Percentiles rank a stretch among this genome's conserved stretches.
Conservation (phyloP, 1,140 invertebrate species). For the Cydia fagiglandana region DNA sequence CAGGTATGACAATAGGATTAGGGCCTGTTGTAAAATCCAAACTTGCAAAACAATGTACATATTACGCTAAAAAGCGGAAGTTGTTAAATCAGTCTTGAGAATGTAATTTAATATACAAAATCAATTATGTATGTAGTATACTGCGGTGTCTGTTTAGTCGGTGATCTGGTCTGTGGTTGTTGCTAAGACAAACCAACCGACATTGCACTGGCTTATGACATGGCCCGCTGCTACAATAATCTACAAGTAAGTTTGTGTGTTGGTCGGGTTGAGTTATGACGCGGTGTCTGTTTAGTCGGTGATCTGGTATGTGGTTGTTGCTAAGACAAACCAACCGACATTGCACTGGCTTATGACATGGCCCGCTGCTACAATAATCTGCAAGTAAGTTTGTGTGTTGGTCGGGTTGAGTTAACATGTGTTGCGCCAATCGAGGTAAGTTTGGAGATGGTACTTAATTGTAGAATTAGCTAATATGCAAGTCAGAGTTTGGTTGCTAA, state of each 20-base stretch:
- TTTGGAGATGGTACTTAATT: background rate
- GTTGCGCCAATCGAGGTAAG: background rate
- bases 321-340: slow-evolving; percentile 4
- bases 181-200: slow-evolving; percentile 5
- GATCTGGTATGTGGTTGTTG: background rate
- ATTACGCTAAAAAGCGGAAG: too few species aligned
- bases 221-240: background rate
- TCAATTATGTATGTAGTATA: too few species aligned
- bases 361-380: background rate
- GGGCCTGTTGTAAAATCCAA: too few species aligned
- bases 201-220: slow-evolving; percentile 12
- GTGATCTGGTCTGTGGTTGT: background rate
- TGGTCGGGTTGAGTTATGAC: background rate
- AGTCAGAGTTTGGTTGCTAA: too few species aligned
- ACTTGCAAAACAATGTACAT: too few species aligned
- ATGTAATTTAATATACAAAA: too few species aligned
- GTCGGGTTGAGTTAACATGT: slow-evolving; percentile 7
- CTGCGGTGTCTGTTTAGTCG: too few species aligned
- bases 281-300: too few species aligned
- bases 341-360: slow-evolving; percentile 12
- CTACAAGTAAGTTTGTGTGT: background rate
- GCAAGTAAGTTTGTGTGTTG: background rate
- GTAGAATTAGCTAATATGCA: background rate
- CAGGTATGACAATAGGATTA: too few species aligned
- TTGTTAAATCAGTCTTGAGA: too few species aligned